Base-by-base conservation (phyloP, 2,113 vertebrate species). In the Perca fluviatilis region DNA sequence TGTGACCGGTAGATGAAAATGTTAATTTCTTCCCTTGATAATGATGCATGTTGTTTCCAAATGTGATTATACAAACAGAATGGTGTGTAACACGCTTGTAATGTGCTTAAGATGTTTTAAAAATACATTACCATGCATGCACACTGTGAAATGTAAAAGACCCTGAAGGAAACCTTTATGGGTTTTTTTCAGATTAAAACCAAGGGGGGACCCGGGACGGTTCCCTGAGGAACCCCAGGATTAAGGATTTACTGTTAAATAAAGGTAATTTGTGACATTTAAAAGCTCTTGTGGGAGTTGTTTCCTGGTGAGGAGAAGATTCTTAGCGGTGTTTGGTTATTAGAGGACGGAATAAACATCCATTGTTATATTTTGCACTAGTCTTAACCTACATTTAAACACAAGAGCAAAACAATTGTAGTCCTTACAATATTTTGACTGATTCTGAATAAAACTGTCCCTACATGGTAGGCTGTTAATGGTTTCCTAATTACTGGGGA, bases 71-170 rank as follows among this genome's bases (percentile, higher is more conserved):
- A 47, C 25, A 11, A 53, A 85, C 83, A 92, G 86, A 92, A 92
- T 88, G 87, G 62, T 51, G 80, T 23, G 77, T n/a, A 63, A 69
- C 74, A 86, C 36, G 83, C 88, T 54, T 58, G 40, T 91, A 94
- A 94, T 88, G 85, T 60, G 90, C 89, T 92, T 92, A 91, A 70
- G 86, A 90, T 81, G 78, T 88, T 90, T 91, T 84, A 86, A 88
- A 51, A 86, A 88, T 15, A 75, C 80, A 86, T 62, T 25, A 76
- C 61, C 49, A 15, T 63, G 72, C 6, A 36, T 62, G 79, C 85
- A 82, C 85, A 78, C 64, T 83, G 79, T 46, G 85, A 76, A 69
- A 79, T 40, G 23, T 5, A 23, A 63, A 67, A 75, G 57, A 46
- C 70, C 64, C 68, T 14, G 11, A 36, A 47, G 74, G 46, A 71